phyloP scores from a whole-genome alignment of 2,797 vertebrate genomes.

The Triplophysa yarkandensis region DNA sequence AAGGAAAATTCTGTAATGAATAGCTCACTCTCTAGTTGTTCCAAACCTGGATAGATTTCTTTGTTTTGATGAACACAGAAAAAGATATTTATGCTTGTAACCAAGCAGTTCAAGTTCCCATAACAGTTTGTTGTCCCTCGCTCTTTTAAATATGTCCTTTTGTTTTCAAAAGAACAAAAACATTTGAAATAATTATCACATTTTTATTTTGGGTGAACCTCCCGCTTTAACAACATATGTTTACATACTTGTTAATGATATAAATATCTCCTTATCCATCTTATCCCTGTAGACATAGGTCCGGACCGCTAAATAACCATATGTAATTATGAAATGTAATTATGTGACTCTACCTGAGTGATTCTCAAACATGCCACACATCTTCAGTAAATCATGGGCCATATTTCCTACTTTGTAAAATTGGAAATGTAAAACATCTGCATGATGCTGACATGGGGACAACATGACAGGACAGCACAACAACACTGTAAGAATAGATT shows the following conservation, averaged over 20 bases:
- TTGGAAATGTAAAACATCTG: constrained; percentile 63
- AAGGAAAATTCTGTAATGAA: too few relatives aligned
- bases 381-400: neutral
- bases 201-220: too few relatives aligned
- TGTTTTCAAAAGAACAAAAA: too few relatives aligned
- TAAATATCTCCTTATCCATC: constrained; percentile 53
- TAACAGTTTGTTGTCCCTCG: too few relatives aligned
- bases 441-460: constrained; percentile 72
- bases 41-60: too few relatives aligned
- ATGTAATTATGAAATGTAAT: constrained; percentile 2
- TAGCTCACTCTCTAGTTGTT: too few relatives aligned
- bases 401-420: constrained; percentile 1
- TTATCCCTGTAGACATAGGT: neutral
- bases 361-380: neutral
- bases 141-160: too few relatives aligned
- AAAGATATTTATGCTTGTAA: too few relatives aligned
- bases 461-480: constrained; percentile 68
- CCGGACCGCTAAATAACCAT: constrained; percentile 10
- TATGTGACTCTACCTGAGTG: neutral
- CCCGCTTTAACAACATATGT: constrained; percentile 88
- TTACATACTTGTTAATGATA: too few relatives aligned
- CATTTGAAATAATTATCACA: too few relatives aligned
- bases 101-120: too few relatives aligned
- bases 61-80: too few relatives aligned
- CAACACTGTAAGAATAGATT: constrained; percentile 66